Evolutionary conservation across 2,113 vertebrate genomes (phyloP).

Genomic region (Corythaixoides concolor): DNA sequence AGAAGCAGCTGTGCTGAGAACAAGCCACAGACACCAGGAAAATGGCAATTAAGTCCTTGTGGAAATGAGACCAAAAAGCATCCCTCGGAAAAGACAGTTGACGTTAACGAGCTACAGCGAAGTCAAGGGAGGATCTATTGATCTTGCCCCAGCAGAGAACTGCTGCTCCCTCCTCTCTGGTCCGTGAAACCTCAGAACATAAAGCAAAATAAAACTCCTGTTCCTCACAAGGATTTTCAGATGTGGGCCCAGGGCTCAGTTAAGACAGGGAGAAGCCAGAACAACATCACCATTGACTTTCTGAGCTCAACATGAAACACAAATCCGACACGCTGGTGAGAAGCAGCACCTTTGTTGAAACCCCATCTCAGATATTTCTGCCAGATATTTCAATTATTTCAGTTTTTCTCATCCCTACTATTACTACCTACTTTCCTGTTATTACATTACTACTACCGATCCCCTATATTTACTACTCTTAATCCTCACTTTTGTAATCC

Average conservation of each 20-base stretch:
- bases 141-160: not conserved
- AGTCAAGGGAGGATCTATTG: not conserved
- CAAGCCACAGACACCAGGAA: not conserved
- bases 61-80: not conserved
- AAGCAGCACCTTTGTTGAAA: not conserved
- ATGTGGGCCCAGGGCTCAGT: not conserved
- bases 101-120: not conserved
- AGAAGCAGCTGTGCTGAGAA: slow-evolving; percentile 38
- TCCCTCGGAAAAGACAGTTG: not conserved
- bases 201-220: not conserved
- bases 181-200: not conserved
- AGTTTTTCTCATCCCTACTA: not conserved
- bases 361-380: not conserved
- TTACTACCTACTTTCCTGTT: not conserved
- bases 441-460: not conserved
- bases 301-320: not conserved
- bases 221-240: not conserved
- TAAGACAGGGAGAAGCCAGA: not conserved
- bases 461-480: not conserved
- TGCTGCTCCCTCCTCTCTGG: not conserved
- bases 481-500: not conserved
- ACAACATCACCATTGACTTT: not conserved
- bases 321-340: fast-evolving
- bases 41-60: not conserved
- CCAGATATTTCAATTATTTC: not conserved